Evolutionary conservation across 1,140 invertebrate genomes (phyloP).

Genomic region (Rhopalosiphum maidis): DNA sequence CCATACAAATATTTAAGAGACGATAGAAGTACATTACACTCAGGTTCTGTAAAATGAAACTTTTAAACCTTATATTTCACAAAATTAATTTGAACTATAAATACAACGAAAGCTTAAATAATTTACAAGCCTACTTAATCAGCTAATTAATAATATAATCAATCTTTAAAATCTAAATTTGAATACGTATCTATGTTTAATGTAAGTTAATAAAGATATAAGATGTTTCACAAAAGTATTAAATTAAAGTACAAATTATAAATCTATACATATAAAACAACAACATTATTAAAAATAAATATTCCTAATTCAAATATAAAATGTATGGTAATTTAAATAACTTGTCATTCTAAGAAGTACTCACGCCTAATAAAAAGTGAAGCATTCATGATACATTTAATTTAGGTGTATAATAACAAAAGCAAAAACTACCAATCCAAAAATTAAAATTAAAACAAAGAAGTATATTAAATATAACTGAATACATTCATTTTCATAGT

Average conservation of each 20-base stretch:
- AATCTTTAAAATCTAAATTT: not conserved
- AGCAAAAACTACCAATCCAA: conserved; percentile 32
- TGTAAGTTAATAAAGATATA: not conserved
- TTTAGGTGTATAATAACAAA: not conserved
- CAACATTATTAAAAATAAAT: not conserved
- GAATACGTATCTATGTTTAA: not conserved
- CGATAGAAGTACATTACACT: not conserved
- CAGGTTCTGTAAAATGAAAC: not conserved
- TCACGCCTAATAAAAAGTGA: not conserved
- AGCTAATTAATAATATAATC: not conserved
- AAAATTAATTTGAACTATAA: not conserved
- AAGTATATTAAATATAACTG: conserved; percentile 22
- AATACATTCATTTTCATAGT: not conserved
- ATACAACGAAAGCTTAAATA: not conserved
- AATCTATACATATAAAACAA: not conserved
- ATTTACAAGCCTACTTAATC: not conserved
- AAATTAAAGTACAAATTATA: not conserved
- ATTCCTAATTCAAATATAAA: not conserved
- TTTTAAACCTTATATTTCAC: not conserved
- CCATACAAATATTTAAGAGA: no score
- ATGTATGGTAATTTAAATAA: conserved; percentile 9
- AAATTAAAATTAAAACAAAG: not conserved
- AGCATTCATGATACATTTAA: conserved; percentile 13
- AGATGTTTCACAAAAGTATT: not conserved
- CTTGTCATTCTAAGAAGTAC: conserved; percentile 2